A percentile compares a stretch with the other conserved stretches of the same genome.
phyloP scores from a whole-genome alignment of 2,113 vertebrate species.

The Entomyzon cyanotis region DNA sequence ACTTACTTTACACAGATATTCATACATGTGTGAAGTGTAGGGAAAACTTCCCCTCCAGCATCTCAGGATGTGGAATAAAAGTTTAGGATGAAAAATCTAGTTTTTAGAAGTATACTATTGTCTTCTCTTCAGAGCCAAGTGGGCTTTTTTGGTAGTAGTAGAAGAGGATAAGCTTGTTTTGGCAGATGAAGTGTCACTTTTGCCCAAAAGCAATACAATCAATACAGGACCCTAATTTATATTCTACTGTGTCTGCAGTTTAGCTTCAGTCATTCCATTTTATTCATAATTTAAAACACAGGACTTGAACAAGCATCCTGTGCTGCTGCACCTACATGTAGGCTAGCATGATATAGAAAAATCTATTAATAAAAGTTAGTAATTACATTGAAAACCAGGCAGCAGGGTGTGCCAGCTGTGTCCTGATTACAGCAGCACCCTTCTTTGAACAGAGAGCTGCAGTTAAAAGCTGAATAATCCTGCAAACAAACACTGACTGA shows the following conservation, averaged over 20 bases:
- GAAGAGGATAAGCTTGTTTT: neutral
- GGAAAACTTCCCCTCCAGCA: neutral
- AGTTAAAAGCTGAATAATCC: neutral
- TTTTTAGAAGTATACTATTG: neutral
- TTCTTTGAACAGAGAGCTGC: neutral
- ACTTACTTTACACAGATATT: neutral
- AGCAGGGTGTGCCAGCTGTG: neutral
- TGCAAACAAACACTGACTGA: neutral
- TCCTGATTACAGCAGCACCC: neutral
- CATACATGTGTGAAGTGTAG: fast-evolving
- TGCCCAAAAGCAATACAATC: neutral
- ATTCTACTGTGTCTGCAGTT: neutral
- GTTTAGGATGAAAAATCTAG: neutral
- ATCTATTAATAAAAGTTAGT: neutral
- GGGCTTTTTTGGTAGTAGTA: neutral
- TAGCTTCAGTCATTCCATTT: neutral
- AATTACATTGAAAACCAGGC: neutral
- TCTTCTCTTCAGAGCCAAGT: neutral
- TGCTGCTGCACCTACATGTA: neutral
- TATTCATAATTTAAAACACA: neutral
- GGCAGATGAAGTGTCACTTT: neutral
- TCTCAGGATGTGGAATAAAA: neutral
- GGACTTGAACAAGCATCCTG: neutral
- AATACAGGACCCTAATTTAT: neutral
- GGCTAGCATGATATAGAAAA: neutral